Base-by-base conservation (phyloP, 2,888 invertebrate species). In the Limnephilus rhombicus region DNA sequence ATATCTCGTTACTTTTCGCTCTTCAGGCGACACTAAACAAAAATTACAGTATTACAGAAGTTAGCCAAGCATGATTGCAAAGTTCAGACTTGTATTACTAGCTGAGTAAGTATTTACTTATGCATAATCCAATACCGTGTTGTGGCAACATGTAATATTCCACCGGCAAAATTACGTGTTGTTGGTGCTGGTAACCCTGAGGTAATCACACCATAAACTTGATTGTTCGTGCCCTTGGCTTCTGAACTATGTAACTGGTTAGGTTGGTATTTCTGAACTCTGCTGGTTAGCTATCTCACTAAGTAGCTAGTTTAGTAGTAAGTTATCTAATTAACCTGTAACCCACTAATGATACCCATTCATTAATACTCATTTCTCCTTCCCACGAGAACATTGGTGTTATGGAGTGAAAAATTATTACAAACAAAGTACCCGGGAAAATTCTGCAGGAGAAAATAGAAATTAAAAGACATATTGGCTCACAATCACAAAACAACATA, bases 31-130 rank as follows among this genome's bases (percentile, higher is more conserved):
- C 68, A 5, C 68, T 24, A 5, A 4, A 53, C 53, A 18, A 53
- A 53, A 53, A 53, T 49, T 53, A 53, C 68, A 18, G 13, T 68
- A 68, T 68, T 68, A 68, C 18, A 18, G 18, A 68, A 68, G 68
- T 24, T 68, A 68, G 68, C 18, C 24, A 68, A 68, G 68, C 5
- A 24, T 68, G 68, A 68, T 24, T 53, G 68, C 68, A 68, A 68
- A 68, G 68, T 68, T n/a, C 68, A 24, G 24, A 68, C 9, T 68
- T 68, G 68, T 24, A 13, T 82, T 85, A 41, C 24, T 85, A 24
- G 37, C 41, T 85, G 45, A 41, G 80, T 15, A 80, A n/a, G 80
- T 89, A 80, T 89, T 89, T 89, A 89, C 29, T 89, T 89, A 89
- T 89, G 88, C n/a, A 89, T 80, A 37, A 37, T 41, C 80, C 15